These are phyloP conservation scores for Oncorhynchus kisutch DNA, from an alignment of 2,113 vertebrate species.

Conservation along the genomic window DNA sequence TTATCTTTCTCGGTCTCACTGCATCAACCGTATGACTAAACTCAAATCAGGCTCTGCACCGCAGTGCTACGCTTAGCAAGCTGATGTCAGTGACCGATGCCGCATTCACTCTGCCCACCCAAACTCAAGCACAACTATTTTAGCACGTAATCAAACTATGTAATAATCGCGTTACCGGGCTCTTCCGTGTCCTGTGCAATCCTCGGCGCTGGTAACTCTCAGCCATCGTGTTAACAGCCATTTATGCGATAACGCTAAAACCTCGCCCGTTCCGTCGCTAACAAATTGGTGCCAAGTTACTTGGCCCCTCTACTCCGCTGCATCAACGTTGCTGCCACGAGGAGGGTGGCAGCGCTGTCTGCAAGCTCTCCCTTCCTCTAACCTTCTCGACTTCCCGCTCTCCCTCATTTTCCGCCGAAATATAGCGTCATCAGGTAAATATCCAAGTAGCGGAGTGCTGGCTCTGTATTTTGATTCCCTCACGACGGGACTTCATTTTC, in stretches of 20 bases:
- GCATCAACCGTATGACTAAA: conserved; percentile 59
- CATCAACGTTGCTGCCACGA: conserved; percentile 45
- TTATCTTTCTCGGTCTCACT: background rate
- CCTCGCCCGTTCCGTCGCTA: conserved; percentile 29
- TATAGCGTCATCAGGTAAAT: conserved; percentile 36
- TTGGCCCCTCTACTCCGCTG: conserved; percentile 44
- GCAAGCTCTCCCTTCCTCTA: conserved; percentile 49
- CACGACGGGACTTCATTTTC: conserved; percentile 1
- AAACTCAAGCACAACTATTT: conserved; percentile 73
- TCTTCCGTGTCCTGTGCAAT: conserved; percentile 75
- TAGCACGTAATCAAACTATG: conserved; percentile 20
- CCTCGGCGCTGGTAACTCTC: conserved; percentile 73
- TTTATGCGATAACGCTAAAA: conserved; percentile 30
- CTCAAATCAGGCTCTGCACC: conserved; percentile 43
- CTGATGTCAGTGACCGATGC: conserved; percentile 42
- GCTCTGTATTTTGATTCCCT: conserved; percentile 13
- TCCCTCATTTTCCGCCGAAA: conserved; percentile 14
- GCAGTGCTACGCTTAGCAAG: conserved; percentile 48
- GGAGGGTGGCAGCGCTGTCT: conserved; percentile 50
- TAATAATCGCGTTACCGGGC: conserved; percentile 79
- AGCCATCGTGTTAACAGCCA: conserved; percentile 69
- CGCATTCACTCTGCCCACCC: conserved; percentile 62
- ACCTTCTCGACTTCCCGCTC: background rate
- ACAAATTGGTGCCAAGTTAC: conserved; percentile 28
- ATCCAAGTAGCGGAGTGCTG: conserved; percentile 21